Percentiles rank a stretch among this genome's conserved stretches.
These are phyloP conservation scores for Caranx melampygus DNA, from an alignment of 2,113 vertebrate species.

Conservation along the genomic window DNA sequence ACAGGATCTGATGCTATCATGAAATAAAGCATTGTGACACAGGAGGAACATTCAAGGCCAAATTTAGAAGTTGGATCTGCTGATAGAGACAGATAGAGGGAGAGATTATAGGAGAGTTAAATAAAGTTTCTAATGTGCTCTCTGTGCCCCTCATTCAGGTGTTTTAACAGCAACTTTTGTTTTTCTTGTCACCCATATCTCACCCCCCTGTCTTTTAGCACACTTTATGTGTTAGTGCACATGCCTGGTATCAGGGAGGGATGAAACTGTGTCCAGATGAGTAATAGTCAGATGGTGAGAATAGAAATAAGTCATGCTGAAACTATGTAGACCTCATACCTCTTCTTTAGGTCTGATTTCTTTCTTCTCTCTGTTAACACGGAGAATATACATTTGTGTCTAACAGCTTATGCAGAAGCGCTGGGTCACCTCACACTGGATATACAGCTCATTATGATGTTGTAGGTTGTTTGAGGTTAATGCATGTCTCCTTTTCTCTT, in stretches of 20 bases:
- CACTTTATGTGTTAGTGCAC: conserved; percentile 66
- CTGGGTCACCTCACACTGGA: neutral
- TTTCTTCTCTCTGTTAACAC: conserved; percentile 52
- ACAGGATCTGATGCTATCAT: conserved; percentile 49
- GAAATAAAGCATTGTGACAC: conserved; percentile 51
- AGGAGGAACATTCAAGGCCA: conserved; percentile 46
- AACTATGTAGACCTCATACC: conserved; percentile 68
- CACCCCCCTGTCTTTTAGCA: conserved; percentile 64
- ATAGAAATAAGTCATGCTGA: conserved; percentile 60
- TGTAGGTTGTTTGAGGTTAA: conserved; percentile 54
- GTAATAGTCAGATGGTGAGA: conserved; percentile 61
- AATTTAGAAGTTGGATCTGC: conserved; percentile 38
- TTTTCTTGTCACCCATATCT: conserved; percentile 64
- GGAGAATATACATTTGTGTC: conserved; percentile 41
- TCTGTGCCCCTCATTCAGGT: conserved; percentile 60
- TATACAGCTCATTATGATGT: neutral
- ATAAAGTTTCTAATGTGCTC: conserved; percentile 30
- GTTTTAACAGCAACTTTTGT: conserved; percentile 33
- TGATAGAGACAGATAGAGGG: neutral
- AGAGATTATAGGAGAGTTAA: conserved; percentile 30
- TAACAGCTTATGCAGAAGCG: neutral
- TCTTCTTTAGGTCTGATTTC: conserved; percentile 56
- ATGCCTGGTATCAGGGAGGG: conserved; percentile 66
- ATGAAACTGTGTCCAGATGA: conserved; percentile 70
- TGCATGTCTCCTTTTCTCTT: conserved; percentile 62